Percentiles rank a stretch among this genome's conserved stretches.
These are phyloP conservation scores for Sigmodon hispidus DNA, from an alignment of 2,113 vertebrate species.

Conservation along the genomic window DNA sequence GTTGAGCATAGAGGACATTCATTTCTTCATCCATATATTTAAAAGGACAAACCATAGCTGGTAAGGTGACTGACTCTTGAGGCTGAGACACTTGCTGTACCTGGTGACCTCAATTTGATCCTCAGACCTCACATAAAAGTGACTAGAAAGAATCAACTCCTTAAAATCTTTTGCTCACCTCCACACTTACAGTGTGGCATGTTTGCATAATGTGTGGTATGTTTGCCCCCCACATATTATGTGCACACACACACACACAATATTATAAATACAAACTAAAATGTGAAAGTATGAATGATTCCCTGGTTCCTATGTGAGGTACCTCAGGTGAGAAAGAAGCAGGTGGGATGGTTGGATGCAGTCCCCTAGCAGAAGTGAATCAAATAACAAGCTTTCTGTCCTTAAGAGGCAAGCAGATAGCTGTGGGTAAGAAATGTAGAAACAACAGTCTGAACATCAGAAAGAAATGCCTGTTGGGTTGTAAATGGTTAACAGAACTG, in stretches of 20 bases:
- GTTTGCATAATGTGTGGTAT: not conserved
- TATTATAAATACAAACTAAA: not conserved
- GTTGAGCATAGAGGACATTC: too few species aligned
- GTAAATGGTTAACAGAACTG: not conserved
- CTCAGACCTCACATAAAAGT: not conserved
- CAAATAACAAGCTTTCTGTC: not conserved
- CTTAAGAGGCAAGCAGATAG: not conserved
- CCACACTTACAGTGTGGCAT: not conserved
- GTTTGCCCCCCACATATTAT: not conserved
- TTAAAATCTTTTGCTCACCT: too few species aligned
- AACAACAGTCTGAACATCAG: not conserved
- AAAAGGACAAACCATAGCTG: too few species aligned
- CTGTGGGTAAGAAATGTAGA: not conserved
- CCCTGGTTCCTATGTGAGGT: not conserved
- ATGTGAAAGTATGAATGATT: not conserved
- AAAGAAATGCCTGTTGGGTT: not conserved
- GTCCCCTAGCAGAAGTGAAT: not conserved
- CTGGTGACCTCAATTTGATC: not conserved
- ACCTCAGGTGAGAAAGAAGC: not conserved
- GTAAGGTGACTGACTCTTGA: not conserved
- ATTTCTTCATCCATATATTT: not conserved
- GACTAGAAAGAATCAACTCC: not conserved
- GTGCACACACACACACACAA: not conserved
- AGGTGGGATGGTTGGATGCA: not conserved
- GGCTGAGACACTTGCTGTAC: too few species aligned